Evolutionary conservation across 2,888 invertebrate species (phyloP).

Genomic region (Diadromus collaris): DNA sequence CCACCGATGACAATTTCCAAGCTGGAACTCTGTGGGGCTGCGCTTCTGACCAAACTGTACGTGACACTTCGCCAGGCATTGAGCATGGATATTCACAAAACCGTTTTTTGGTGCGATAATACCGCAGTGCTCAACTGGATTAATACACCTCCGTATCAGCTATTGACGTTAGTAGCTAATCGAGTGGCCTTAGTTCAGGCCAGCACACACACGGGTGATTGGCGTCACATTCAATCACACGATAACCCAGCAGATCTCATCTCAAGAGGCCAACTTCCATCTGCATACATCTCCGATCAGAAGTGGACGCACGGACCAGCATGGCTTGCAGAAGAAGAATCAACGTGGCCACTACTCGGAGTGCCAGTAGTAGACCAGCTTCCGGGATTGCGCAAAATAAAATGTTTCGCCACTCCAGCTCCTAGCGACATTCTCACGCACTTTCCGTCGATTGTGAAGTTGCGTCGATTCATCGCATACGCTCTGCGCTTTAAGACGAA

Average conservation of each 20-base stretch:
- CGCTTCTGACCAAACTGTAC: slow-evolving; percentile 1
- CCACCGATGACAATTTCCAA: slow-evolving; percentile 28
- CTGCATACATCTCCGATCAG: neutral
- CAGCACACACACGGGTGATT: slow-evolving; percentile 25
- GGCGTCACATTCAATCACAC: slow-evolving; percentile 52
- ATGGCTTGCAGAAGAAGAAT: slow-evolving; percentile 37
- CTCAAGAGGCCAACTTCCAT: slow-evolving; percentile 53
- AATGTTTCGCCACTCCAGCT: too few relatives aligned
- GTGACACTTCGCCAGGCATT: slow-evolving; percentile 1
- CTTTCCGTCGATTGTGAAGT: slow-evolving; percentile 43
- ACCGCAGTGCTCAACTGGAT: slow-evolving; percentile 38
- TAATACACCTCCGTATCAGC: slow-evolving; percentile 11
- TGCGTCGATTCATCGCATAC: slow-evolving; percentile 42
- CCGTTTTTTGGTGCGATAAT: slow-evolving; percentile 40
- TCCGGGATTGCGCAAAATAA: slow-evolving; percentile 5
- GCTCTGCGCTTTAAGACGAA: slow-evolving; percentile 40
- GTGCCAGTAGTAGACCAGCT: slow-evolving; percentile 2
- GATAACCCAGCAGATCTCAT: slow-evolving; percentile 63
- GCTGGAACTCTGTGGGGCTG: slow-evolving; percentile 35
- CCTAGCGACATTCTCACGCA: slow-evolving; percentile 9
- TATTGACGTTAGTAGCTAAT: slow-evolving; percentile 46
- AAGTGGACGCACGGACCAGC: slow-evolving; percentile 36
- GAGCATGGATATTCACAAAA: neutral
- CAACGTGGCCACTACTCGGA: slow-evolving; percentile 18
- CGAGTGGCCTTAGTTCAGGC: slow-evolving; percentile 49